Percentiles rank a stretch among this genome's conserved stretches.
phyloP scores from a whole-genome alignment of 23 tunicate species.

The Oikopleura albicans region DNA sequence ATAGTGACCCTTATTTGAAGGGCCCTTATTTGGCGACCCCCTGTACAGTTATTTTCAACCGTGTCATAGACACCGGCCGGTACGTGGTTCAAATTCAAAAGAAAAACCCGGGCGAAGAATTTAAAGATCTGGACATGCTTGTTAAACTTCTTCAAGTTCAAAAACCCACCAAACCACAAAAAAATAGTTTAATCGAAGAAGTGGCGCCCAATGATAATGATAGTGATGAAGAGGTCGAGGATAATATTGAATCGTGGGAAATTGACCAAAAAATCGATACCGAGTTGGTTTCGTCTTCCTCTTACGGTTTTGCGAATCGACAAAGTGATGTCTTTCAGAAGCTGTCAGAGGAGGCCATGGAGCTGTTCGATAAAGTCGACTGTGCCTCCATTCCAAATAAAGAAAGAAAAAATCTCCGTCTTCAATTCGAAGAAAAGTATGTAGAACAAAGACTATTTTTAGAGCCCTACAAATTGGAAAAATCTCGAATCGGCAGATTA shows the following conservation, averaged over 20 bases:
- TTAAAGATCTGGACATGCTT: neutral
- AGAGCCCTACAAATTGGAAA: too few relatives aligned
- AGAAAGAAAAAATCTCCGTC: neutral
- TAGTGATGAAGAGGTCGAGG: neutral
- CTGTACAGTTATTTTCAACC: too few relatives aligned
- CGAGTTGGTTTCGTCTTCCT: neutral
- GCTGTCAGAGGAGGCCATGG: neutral
- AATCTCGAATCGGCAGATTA: too few relatives aligned
- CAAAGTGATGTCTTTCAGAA: neutral
- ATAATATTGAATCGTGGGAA: neutral
- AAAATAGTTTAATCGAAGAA: neutral
- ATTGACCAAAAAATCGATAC: neutral
- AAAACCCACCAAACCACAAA: neutral
- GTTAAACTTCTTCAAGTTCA: neutral
- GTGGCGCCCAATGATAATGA: neutral
- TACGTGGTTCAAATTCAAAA: neutral
- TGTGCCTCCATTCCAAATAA: neutral
- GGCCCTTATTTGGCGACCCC: too few relatives aligned
- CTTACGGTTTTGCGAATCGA: constrained; percentile 11
- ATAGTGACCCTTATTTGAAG: too few relatives aligned
- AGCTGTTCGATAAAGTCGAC: neutral
- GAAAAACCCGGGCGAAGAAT: neutral
- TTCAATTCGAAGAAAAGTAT: neutral
- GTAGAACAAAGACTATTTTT: too few relatives aligned
- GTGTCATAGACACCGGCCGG: too few relatives aligned